phyloP scores from a whole-genome alignment of 2,797 vertebrate genomes.

The Micropoecilia bifurca region DNA sequence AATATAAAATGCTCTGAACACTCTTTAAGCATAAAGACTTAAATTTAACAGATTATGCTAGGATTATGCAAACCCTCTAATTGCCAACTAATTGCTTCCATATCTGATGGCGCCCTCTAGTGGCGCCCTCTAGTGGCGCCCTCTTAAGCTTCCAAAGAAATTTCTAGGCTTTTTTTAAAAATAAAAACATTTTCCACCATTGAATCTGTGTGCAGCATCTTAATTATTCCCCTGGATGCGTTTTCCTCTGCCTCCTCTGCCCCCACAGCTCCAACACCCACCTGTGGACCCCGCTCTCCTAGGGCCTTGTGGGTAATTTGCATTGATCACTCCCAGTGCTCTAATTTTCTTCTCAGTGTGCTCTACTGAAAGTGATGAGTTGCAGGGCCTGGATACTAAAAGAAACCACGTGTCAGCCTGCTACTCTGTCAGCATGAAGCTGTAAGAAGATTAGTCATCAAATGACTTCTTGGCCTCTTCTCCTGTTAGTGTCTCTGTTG shows the following conservation, averaged over 20 bases:
- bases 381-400: constrained; percentile 36
- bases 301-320: constrained; percentile 57
- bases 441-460: constrained; percentile 6
- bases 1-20: not conserved
- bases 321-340: constrained; percentile 61
- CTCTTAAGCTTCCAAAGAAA: not conserved
- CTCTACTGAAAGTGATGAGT: constrained; percentile 44
- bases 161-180: not conserved
- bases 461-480: constrained; percentile 14
- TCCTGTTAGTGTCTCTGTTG: constrained; percentile 15
- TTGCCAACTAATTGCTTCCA: constrained; percentile 7
- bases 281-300: constrained; percentile 30
- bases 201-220: not conserved
- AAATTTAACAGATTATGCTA: not conserved
- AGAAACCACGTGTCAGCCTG: constrained; percentile 29
- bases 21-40: not conserved
- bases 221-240: constrained; percentile 30
- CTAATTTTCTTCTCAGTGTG: constrained; percentile 51
- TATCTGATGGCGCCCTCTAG: constrained; percentile 25
- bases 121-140: constrained; percentile 1
- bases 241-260: constrained; percentile 6
- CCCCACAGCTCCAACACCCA: constrained; percentile 10
- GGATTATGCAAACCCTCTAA: constrained; percentile 5
- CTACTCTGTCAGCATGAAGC: constrained; percentile 7
- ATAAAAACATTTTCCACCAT: not conserved